Base-by-base conservation (phyloP, 2,888 invertebrate genomes). In the Cephus sareptanus region DNA sequence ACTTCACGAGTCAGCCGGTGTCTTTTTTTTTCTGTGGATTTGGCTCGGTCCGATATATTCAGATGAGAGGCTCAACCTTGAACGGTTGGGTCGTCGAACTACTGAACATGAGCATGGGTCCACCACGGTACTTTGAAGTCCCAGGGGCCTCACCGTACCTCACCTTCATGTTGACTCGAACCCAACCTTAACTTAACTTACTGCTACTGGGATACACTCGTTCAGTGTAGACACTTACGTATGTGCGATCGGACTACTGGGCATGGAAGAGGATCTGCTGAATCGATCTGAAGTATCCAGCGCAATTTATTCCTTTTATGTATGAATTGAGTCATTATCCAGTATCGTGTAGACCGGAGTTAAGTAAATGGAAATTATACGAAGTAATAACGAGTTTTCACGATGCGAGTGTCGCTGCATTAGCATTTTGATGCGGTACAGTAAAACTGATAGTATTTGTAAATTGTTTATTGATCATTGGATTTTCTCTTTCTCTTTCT, bases 31-130 rank as follows among this genome's bases (percentile, higher is more conserved):
- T 86, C 80, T 82, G 81, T 78, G 83, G 75, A 81, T 83, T 84
- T 83, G 80, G 78, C 81, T 82, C 81, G 83, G 82, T 81, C 84
- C 84, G 79, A 85, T 85, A 83, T 85, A 87, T 87, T 87, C 86
- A 87, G 86, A 87, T 86, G 85, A 87, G 86, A 83, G 79, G 84
- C 77, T 79, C 84, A 86, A 81, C 88, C 89, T 88, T 90, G 89
- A 87, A 86, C 85, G 85, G 82, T 78, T 83, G 81, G 88, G 89
- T 90, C 90, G 83, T 88, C 87, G 89, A 90, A 89, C 90, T 85
- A 87, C 84, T 84, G 84, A 84, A 82, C 74, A 40, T 33, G 76
- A 71, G 35, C 30, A 71, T 68, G 56, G 40, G 23, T 35, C n/a
- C 68, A 31, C 68, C 79, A 74, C 78, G 35, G 34, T 75, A 76